A percentile compares a stretch with the other conserved stretches of the same genome.
These are phyloP conservation scores for Theropithecus gelada DNA, from an alignment of 2,113 vertebrate genomes.

Conservation along the genomic window DNA sequence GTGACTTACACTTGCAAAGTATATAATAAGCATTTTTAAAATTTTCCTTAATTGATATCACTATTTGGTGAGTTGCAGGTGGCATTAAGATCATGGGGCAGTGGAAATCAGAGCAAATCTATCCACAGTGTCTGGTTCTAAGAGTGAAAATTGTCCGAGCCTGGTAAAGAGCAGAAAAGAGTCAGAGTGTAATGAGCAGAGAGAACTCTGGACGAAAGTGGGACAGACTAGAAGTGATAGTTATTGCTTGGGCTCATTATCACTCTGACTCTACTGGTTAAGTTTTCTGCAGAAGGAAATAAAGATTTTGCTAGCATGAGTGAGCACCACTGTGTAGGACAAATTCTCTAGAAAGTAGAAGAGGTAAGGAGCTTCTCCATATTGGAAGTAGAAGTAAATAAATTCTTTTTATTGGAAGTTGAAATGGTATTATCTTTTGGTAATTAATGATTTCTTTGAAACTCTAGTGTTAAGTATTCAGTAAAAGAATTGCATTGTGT, in stretches of 20 bases:
- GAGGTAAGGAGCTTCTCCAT: neutral
- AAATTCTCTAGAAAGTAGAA: conserved; percentile 40
- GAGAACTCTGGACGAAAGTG: neutral
- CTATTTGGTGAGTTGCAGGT: neutral
- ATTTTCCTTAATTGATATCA: neutral
- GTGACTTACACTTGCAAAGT: neutral
- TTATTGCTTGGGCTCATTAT: neutral
- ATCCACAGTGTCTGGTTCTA: neutral
- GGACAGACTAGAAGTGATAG: neutral
- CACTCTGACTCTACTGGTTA: neutral
- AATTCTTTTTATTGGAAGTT: neutral
- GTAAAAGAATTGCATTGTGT: neutral
- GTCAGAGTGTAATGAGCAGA: neutral
- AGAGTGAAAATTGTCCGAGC: neutral
- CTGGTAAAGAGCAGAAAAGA: neutral
- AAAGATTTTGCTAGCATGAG: neutral
- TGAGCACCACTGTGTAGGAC: neutral
- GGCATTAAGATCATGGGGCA: neutral
- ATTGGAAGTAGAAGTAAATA: neutral
- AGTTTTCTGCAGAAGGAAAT: neutral
- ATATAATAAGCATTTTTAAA: neutral
- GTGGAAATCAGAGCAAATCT: neutral
- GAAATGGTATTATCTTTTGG: conserved; percentile 18
- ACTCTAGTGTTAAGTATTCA: conserved; percentile 18
- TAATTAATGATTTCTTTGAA: conserved; percentile 43